Evolutionary conservation across 2,113 vertebrate genomes (phyloP).

Genomic region (Carlito syrichta): DNA sequence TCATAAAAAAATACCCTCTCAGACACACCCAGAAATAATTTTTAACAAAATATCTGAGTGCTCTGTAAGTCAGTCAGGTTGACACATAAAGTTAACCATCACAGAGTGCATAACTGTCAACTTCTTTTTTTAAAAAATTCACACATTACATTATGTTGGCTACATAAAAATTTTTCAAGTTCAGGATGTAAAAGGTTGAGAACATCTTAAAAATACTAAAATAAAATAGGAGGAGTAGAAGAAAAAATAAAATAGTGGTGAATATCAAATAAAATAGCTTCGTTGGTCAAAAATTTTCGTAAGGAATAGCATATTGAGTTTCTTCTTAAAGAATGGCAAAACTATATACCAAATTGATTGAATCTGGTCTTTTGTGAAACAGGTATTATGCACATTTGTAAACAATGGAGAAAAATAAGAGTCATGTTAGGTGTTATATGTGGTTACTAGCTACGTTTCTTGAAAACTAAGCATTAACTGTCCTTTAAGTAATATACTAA

Average conservation of each 20-base stretch:
- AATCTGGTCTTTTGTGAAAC: neutral
- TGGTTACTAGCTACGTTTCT: neutral
- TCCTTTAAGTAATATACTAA: neutral
- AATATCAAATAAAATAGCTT: neutral
- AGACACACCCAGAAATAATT: neutral
- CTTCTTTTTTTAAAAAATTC: neutral
- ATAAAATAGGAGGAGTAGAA: neutral
- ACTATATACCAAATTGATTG: neutral
- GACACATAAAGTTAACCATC: neutral
- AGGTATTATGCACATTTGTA: neutral
- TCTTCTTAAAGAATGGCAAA: neutral
- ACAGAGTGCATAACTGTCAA: neutral
- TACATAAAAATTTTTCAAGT: neutral
- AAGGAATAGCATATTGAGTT: neutral
- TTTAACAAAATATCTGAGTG: neutral
- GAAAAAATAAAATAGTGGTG: neutral
- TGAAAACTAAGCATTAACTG: neutral
- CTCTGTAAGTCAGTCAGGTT: neutral
- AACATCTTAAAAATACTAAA: neutral
- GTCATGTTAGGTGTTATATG: neutral
- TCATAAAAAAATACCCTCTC: neutral
- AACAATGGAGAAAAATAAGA: neutral
- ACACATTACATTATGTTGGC: neutral
- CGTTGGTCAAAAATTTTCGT: neutral
- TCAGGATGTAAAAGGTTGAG: neutral